Evolutionary conservation across 2,888 invertebrate species (phyloP).

Genomic region (Chloromyia formosa): DNA sequence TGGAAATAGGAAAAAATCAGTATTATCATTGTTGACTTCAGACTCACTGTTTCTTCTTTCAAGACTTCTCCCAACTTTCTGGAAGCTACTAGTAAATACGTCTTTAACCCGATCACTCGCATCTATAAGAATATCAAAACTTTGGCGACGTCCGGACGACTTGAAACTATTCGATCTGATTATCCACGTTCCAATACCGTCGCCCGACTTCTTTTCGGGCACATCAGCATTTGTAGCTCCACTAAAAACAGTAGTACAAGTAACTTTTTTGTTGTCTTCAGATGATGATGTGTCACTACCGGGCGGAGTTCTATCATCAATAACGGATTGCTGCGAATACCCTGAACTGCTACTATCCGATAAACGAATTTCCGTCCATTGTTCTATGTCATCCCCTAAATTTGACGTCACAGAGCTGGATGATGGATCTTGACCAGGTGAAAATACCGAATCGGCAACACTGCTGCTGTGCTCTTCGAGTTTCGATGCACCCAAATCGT

Average conservation of each 20-base stretch:
- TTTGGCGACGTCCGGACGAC: conserved; percentile 70
- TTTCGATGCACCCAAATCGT: conserved; percentile 52
- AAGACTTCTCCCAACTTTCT: conserved; percentile 73
- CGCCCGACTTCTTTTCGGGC: conserved; percentile 56
- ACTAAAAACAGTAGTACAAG: conserved; percentile 60
- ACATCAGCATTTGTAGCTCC: conserved; percentile 31
- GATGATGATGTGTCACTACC: conserved; percentile 60
- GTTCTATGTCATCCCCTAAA: conserved; percentile 60
- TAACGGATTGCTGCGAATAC: conserved; percentile 58
- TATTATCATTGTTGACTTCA: conserved; percentile 65
- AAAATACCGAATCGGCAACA: conserved; percentile 44
- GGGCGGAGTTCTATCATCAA: conserved; percentile 60
- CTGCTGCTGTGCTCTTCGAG: conserved; percentile 45
- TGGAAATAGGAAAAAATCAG: conserved; percentile 63
- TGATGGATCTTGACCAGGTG: conserved; percentile 41
- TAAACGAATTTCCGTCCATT: conserved; percentile 63
- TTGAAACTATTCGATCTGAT: conserved; percentile 62
- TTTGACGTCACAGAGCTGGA: conserved; percentile 44
- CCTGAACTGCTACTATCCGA: conserved; percentile 63
- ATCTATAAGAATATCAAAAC: conserved; percentile 79
- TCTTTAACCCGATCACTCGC: conserved; percentile 84
- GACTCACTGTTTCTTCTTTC: conserved; percentile 79
- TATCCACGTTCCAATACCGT: conserved; percentile 56
- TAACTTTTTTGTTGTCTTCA: conserved; percentile 62
- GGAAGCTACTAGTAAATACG: conserved; percentile 80